Evolutionary conservation across 2,888 invertebrate species (phyloP).

Genomic region (Agrochola circellaris): DNA sequence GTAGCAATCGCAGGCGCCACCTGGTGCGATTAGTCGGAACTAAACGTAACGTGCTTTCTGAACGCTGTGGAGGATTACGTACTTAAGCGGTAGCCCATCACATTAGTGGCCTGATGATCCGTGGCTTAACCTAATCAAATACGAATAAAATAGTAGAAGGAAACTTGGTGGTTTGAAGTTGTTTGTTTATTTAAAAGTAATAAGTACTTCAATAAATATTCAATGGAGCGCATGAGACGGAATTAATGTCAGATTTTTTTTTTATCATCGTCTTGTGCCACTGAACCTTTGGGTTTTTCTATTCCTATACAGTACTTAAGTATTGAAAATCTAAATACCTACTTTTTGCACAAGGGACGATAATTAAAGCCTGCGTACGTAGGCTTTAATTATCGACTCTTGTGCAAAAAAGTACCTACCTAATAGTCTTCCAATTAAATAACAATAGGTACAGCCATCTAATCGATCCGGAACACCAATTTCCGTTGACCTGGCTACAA

Average conservation of each 20-base stretch:
- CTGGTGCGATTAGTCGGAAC: slow-evolving; percentile 43
- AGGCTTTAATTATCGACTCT: too few species aligned
- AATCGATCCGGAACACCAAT: slow-evolving; percentile 37
- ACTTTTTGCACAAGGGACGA: not conserved
- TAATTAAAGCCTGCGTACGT: slow-evolving; percentile 12
- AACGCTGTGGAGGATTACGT: slow-evolving; percentile 42
- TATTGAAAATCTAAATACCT: not conserved
- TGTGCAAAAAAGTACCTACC: too few species aligned
- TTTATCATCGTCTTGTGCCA: too few species aligned
- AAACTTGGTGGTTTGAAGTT: not conserved
- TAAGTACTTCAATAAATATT: not conserved
- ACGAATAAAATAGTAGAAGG: slow-evolving; percentile 7
- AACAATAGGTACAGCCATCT: slow-evolving; percentile 16
- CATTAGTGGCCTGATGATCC: slow-evolving; percentile 31
- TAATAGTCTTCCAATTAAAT: slow-evolving; percentile 50
- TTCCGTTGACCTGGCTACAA: slow-evolving; percentile 44
- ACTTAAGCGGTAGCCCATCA: slow-evolving; percentile 30
- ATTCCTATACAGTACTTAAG: not conserved
- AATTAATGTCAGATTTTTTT: not conserved
- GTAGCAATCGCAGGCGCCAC: slow-evolving; percentile 52
- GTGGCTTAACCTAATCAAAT: slow-evolving; percentile 50
- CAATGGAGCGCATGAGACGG: not conserved
- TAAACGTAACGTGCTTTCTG: slow-evolving; percentile 51
- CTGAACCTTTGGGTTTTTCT: not conserved
- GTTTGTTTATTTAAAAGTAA: slow-evolving; percentile 11